Percentiles rank a stretch among this genome's conserved stretches.
These are phyloP conservation scores for Cheirogaleus medius DNA, from an alignment of 2,113 vertebrate genomes.

Conservation along the genomic window DNA sequence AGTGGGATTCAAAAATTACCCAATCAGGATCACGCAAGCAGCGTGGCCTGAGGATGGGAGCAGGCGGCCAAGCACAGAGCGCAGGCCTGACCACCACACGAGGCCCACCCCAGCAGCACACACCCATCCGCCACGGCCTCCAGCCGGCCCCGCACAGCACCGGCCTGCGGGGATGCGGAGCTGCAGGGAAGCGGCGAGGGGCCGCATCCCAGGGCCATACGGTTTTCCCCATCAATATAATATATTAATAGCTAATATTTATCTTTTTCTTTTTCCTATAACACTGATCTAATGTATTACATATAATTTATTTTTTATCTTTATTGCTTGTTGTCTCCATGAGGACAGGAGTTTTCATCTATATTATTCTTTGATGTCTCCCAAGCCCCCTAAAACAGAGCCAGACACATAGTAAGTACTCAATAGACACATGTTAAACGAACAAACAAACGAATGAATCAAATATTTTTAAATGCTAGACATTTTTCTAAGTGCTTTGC, in stretches of 20 bases:
- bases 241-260: not conserved
- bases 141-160: too few species aligned
- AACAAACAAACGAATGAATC: not conserved
- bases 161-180: too few species aligned
- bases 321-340: not conserved
- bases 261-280: not conserved
- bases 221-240: too few species aligned
- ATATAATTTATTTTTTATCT: not conserved
- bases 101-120: too few species aligned
- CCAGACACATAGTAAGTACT: not conserved
- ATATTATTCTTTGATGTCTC: not conserved
- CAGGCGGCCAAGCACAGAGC: too few species aligned
- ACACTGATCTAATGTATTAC: not conserved
- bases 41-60: too few species aligned
- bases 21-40: too few species aligned
- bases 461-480: not conserved
- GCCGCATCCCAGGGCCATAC: too few species aligned
- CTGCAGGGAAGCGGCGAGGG: too few species aligned
- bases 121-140: too few species aligned
- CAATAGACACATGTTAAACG: not conserved
- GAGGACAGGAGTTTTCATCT: not conserved
- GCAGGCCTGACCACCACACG: too few species aligned
- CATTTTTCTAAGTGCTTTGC: not conserved
- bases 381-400: not conserved
- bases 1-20: too few species aligned